Evolutionary conservation across 1,140 invertebrate species (phyloP), one percentile per base, ranked within the genome.

Genomic region (Druon quercuslanigerum): DNA sequence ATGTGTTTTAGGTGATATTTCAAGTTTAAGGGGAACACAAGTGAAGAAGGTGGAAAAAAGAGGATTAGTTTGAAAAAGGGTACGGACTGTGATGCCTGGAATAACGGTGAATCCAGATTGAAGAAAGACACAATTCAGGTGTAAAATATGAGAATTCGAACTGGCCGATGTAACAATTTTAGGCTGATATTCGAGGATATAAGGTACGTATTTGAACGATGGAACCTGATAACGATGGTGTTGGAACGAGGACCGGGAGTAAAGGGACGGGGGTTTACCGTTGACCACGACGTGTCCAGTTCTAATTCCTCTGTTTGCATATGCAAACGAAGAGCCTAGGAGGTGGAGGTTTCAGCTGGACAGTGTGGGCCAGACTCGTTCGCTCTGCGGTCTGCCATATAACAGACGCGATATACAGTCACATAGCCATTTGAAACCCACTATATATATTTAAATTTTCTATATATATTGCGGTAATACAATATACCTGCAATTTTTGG

Each of bases 251-350:
- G 60, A 12, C 16, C 40, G 12, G 6, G 20, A 56, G 16, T 46
- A 57, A 57, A 17, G 52, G 54, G 40, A 3, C 1, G 25, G 33
- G 50, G 51, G 78, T 75, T 74, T 71, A 70, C 51, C 13, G 52
- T 52, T 73, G 71, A 76, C 57, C 71, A 75, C 79, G 79, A 81
- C 81, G 78, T 81, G 76, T 82, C 71, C 74, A 74, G 33, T 74
- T 78, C 78, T 83, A 82, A 85, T 83, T 80, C 82, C 86, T 79
- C 82, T 85, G 85, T 88, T 88, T 88, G 86, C 78, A 82, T 87
- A 87, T 84, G 83, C 86, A 86, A 88, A 88, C 86, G 84, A 86
- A 84, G 80, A 66, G 77, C 73, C 78, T 51, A 71, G 50, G 74
- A 77, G 77, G 71, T 16, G 33, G 16, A 16, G 60, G 25, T 40